Evolutionary conservation across 1,140 invertebrate species (phyloP), one percentile per base, ranked within the genome.

Genomic region (Augochlora pura): DNA sequence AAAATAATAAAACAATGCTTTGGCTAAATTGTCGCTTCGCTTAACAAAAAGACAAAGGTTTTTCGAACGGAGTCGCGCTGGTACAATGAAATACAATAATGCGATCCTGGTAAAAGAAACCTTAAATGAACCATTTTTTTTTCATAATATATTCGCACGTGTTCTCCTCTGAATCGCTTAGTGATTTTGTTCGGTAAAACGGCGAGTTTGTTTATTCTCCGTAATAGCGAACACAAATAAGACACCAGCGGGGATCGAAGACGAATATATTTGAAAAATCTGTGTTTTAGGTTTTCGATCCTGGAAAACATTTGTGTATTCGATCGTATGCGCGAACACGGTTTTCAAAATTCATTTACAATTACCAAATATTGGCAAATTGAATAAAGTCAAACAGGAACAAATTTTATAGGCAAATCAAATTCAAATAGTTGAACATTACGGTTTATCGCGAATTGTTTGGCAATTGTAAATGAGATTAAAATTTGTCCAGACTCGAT

Each of bases 1-100:
- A 65, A n/a, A 74, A 54, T 38, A 18, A 75, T 38, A n/a, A 18
- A 66, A 18, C 32, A 75, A 66, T 54, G 64, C 23, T 66, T 66
- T 54, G 49, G 46, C n/a, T 42, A 57, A 39, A 42, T 25, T 57
- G n/a, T 66, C 49, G 23, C 16, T 39, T 66, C n/a, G 18, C 25
- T 63, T n/a, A 16, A 18, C 25, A 39, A 42, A n/a, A 39, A 66
- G 32, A 57, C 49, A 75, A 67, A 67, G 38, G 67, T 75, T 75
- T 75, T 75, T 67, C 42, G 38, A 42, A 25, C 63, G 4, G 38
- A n/a, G 25, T 25, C n/a, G 14, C 5, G 14, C 5, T 18, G 4
- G 7, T 54, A 49, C 27, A 54, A 14, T n/a, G 21, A 21, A 57
- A 9, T n/a, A 21, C 2, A n/a, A 57, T 7, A 21, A 57, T 9